Evolutionary conservation across 2,113 vertebrate species (phyloP), one percentile per base, ranked within the genome.

Genomic region (Halcyon malimbica): DNA sequence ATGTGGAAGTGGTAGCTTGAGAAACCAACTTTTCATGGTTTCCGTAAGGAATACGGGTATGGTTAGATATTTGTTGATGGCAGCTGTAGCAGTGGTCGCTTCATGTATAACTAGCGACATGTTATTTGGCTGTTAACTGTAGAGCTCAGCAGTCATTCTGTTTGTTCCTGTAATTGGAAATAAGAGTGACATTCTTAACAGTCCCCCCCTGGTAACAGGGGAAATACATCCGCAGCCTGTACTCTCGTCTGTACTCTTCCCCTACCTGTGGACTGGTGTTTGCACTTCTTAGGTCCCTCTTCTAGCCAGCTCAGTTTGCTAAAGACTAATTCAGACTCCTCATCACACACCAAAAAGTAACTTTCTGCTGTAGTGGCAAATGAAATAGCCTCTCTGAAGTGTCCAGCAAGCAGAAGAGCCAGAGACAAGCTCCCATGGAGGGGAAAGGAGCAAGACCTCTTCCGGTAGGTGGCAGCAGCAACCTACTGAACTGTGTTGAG

Each of bases 231-330:
- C 19, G 23, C 4, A 16, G 20, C 21, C 51, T 20, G 16, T 81
- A 17, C 16, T 60, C n/a, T 37, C 54, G 15, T 25, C 51, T 20
- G 13, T 81, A 16, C 16, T 60, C n/a, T 37, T 67, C 8, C 29
- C 24, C 17, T 37, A 0, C 4, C 0, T 0, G 0, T 65, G 26
- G 46, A 7, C 26, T 78, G 16, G 19, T 37, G 4, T 23, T 91
- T 23, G 50, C 24, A 9, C 24, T 54, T 80, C 51, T 71, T 41
- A 19, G 11, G 17, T 75, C 19, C 16, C 21, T 74, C 28, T 78
- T 63, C 53, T 74, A 13, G 80, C 10, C 42, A 46, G 9, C 26
- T 75, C 37, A 12, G 0, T 64, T 89, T 83, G 21, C 29, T 69
- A 3, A 10, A 64, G 26, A 15, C 18, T 15, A 26, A 16, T 60